These are phyloP conservation scores for Cheilosia scutellata DNA, from an alignment of 2,888 invertebrate genomes.

Conservation along the genomic window DNA sequence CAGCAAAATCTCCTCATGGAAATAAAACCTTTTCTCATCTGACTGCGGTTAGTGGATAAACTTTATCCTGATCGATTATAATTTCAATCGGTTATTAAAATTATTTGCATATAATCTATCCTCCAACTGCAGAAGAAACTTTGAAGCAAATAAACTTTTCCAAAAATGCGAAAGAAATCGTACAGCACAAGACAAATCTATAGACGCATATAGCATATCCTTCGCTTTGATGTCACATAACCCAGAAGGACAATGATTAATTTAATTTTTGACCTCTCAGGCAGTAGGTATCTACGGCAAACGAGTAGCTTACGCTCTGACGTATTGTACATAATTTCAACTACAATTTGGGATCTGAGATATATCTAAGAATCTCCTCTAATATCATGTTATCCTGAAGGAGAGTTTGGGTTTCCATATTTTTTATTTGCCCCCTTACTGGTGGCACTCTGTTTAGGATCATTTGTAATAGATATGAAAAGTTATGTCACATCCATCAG, in stretches of 20 bases:
- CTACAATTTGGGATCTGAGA: slow-evolving; percentile 37
- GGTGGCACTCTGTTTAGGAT: slow-evolving; percentile 25
- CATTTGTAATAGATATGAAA: slow-evolving; percentile 72
- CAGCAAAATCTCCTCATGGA: neutral
- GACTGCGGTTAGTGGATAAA: slow-evolving; percentile 7
- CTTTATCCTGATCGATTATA: slow-evolving; percentile 50
- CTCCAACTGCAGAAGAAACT: neutral
- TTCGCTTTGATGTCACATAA: slow-evolving; percentile 48
- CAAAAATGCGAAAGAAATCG: slow-evolving; percentile 24
- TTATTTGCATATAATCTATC: slow-evolving; percentile 31
- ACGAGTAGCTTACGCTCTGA: slow-evolving; percentile 39
- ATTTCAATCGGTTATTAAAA: slow-evolving; percentile 56
- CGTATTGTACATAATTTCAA: slow-evolving; percentile 56
- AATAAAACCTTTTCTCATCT: neutral
- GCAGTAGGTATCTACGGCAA: neutral
- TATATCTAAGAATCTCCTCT: slow-evolving; percentile 44
- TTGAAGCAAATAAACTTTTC: neutral
- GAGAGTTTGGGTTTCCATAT: slow-evolving; percentile 19
- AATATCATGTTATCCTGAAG: slow-evolving; percentile 47
- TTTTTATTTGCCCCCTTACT: neutral
- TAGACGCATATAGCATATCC: slow-evolving; percentile 12
- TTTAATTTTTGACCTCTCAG: slow-evolving; percentile 50
- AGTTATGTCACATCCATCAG: slow-evolving; percentile 74
- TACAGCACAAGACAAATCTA: slow-evolving; percentile 25
- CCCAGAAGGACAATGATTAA: slow-evolving; percentile 56